A percentile compares a stretch with the other conserved stretches of the same genome.
Evolutionary conservation across 1,140 invertebrate genomes (phyloP).

Genomic region (Sminthurinus signatus): DNA sequence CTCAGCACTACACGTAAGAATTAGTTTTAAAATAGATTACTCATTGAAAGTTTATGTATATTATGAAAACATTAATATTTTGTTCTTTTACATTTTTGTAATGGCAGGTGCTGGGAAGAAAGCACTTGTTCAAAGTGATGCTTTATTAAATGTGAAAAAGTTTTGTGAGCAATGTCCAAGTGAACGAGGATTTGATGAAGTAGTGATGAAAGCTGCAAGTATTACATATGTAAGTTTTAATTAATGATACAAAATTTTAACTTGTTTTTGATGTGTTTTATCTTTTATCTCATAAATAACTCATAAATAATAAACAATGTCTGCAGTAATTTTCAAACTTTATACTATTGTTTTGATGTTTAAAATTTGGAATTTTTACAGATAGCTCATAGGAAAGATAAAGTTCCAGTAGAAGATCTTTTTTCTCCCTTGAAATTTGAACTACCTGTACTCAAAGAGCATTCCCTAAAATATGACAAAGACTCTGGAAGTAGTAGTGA

Average conservation of each 20-base stretch:
- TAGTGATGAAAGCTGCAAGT: constrained; percentile 56
- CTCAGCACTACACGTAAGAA: constrained; percentile 25
- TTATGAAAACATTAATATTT: too few species aligned
- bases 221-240: constrained; percentile 60
- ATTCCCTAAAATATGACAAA: constrained; percentile 13
- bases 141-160: constrained; percentile 55
- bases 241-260: too few species aligned
- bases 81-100: too few species aligned
- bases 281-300: too few species aligned
- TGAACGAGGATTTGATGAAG: constrained; percentile 56
- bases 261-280: too few species aligned
- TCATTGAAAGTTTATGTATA: too few species aligned
- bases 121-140: constrained; percentile 55
- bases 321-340: too few species aligned
- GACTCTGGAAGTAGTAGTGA: constrained; percentile 41
- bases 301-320: too few species aligned
- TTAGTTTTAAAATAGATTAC: too few species aligned
- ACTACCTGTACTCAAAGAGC: constrained; percentile 42
- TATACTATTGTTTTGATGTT: too few species aligned
- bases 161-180: constrained; percentile 60
- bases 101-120: constrained; percentile 54
- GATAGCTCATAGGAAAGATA: constrained; percentile 57
- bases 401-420: constrained; percentile 52
- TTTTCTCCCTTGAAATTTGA: constrained; percentile 52
- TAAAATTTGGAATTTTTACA: too few species aligned